Evolutionary conservation across 2,113 vertebrate genomes (phyloP).

Genomic region (Poeciliopsis occidentalis): DNA sequence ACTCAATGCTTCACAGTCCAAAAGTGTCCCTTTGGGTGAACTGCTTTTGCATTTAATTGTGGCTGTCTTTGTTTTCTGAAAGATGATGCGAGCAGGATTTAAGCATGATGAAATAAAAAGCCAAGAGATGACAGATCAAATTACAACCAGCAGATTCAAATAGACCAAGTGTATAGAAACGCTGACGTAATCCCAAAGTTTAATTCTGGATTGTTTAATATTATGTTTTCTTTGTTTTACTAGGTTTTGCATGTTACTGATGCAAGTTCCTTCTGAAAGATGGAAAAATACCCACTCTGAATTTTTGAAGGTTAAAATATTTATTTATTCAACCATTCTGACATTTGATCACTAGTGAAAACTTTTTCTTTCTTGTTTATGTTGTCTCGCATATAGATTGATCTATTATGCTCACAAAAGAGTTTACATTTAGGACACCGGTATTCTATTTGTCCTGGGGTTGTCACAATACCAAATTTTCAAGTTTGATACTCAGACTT

Average conservation of each 20-base stretch:
- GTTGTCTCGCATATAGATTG: too few relatives aligned
- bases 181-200: background rate
- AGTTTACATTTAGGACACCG: too few relatives aligned
- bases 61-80: conserved; percentile 14
- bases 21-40: conserved; percentile 14
- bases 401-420: too few relatives aligned
- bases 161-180: background rate
- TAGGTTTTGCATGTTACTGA: too few relatives aligned
- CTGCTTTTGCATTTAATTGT: conserved; percentile 10
- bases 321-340: too few relatives aligned
- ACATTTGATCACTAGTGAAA: too few relatives aligned
- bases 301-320: too few relatives aligned
- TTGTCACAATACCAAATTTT: too few relatives aligned
- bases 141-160: conserved; percentile 18
- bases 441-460: too few relatives aligned
- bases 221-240: background rate
- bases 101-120: conserved; percentile 48
- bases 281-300: too few relatives aligned
- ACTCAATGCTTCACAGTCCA: background rate
- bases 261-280: background rate
- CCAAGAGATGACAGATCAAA: conserved; percentile 41
- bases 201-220: background rate
- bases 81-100: conserved; percentile 35
- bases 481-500: too few relatives aligned
- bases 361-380: too few relatives aligned